Base-by-base conservation (phyloP, 1,140 invertebrate species). In the Contarinia nasturtii region DNA sequence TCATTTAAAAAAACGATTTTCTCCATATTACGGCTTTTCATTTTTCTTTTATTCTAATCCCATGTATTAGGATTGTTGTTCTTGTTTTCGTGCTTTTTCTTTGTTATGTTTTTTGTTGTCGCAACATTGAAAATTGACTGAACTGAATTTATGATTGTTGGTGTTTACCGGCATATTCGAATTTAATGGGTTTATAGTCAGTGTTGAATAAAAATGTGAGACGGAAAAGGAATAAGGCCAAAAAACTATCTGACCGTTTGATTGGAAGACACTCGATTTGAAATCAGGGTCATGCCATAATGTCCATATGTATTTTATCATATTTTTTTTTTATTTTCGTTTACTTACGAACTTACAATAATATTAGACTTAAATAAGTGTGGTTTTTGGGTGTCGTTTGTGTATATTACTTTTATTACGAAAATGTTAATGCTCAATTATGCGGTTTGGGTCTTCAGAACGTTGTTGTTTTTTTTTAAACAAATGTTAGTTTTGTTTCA, bases 341-440 rank as follows among this genome's bases (percentile, higher is more conserved):
- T 34, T 36, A 37, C 21, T 15, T 47, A 41, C 36, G 27, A 43
- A 43, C 40, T 27, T 18, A 33, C 19, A 40, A 42, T 20, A 40
- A 40, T 12, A 40, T 40, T 40, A 40, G 37, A 40, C 37, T n/a
- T n/a, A 15, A 40, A 15, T 15, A 18, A 40, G 18, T 18, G 18
- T 40, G 14, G 18, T 40, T n/a, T 18, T n/a, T 7, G 18, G 3
- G 37, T 40, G 14, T 40, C 12, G 14, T 3, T 15, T 40, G 8
- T 36, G 14, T 63, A 62, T 62, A 62, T 27, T 10, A 27, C 10
- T 27, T 27, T 27, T 27, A 10, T 27, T 27, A 3, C 3, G 27
- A 27, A n/a, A n/a, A n/a, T n/a, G 3, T 27, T 27, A 10, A 10
- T 27, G 3, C 10, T 27, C 27, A 27, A 27, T 27, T 10, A 27